Evolutionary conservation across 2,888 invertebrate species (phyloP), one percentile per base, ranked within the genome.

Genomic region (Agrilus biguttatus): DNA sequence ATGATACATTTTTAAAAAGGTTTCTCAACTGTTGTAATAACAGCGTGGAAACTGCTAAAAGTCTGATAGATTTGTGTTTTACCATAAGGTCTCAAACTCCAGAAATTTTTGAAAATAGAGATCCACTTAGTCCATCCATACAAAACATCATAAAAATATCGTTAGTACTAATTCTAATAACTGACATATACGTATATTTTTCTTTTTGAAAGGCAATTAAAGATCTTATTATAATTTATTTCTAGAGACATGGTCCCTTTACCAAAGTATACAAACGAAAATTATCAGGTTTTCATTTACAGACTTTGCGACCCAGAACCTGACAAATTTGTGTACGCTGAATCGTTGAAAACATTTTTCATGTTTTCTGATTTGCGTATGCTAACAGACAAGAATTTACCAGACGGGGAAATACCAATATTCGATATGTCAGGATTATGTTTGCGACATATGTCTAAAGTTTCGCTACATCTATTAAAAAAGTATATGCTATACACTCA

Each of bases 401-500:
- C 77, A 0, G 70, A 74, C 1, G 83, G 83, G 1, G 83, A 83
- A 58, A 71, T 83, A 40, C 80, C 81, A 0, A 76, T 83, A 39
- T 82, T 82, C 50, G 83, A 83, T 58, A 76, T 81, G 59, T 70
- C 72, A 1, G 78, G 80, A 39, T 75, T 76, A 34, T 68, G 74
- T 1, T 58, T 81, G 44, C 74, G 75, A 46, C 81, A 82, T 53
- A 63, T 81, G 23, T 69, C 77, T 8, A 78, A 75, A 63, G 64
- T 80, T 3, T 75, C 75, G 35, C 61, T 81, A 37, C 74, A 76
- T 0, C 71, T 77, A 33, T 57, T 82, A 17, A 72, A 77, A 40
- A 77, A 80, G 56, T 82, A 81, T 56, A 80, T 82, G 80, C 68
- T 78, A 54, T 81, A 80, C 53, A 76, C 80, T 38, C 82, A 79